A percentile compares a stretch with the other conserved stretches of the same genome.
Conservation (phyloP, 2,797 vertebrate genomes). For the Sphenopsis melanotis region DNA sequence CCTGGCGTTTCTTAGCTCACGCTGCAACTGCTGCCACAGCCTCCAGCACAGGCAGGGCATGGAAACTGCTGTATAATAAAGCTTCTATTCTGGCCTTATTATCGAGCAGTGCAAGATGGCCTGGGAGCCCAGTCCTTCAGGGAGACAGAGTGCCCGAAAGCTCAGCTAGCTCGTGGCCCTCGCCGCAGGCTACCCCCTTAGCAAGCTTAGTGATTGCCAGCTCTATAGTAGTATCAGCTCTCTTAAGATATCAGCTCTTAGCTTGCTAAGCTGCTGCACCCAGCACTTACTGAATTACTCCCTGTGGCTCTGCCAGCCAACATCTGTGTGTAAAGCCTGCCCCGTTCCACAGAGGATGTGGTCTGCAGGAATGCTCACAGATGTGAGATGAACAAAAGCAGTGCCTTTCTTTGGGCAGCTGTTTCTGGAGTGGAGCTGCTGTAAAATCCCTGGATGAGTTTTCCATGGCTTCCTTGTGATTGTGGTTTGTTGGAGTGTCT, state of each 20-base stretch:
- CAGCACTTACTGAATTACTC: background rate
- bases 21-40: background rate
- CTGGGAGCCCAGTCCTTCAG: too few relatives aligned
- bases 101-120: too few relatives aligned
- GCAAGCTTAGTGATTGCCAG: too few relatives aligned
- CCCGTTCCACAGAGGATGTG: rapidly evolving
- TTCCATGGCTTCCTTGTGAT: background rate
- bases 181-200: too few relatives aligned
- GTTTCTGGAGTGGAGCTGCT: background rate
- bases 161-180: too few relatives aligned
- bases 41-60: background rate
- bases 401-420: background rate
- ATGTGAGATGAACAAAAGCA: background rate
- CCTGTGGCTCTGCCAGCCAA: background rate
- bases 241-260: too few relatives aligned
- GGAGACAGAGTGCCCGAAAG: too few relatives aligned
- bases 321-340: background rate
- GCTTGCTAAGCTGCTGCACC: background rate
- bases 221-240: too few relatives aligned
- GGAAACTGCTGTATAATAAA: background rate
- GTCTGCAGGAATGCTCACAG: background rate
- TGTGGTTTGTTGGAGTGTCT: rapidly evolving
- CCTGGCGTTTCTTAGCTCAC: background rate
- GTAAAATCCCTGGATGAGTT: background rate
- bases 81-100: too few relatives aligned